Evolutionary conservation across 1,140 invertebrate species (phyloP), one percentile per base, ranked within the genome.

Genomic region (Megathymus violae): DNA sequence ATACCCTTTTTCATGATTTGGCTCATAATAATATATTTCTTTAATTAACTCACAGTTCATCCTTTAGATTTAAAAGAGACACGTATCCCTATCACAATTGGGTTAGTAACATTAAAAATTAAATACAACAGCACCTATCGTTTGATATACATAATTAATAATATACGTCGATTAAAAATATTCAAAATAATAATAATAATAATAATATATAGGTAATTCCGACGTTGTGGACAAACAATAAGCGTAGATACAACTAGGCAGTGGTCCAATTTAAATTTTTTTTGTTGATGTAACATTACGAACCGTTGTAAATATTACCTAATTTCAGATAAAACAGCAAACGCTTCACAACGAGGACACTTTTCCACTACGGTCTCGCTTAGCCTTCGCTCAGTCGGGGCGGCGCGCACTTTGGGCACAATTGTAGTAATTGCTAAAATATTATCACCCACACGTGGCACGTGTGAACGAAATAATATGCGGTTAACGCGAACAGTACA

Each of bases 81-180:
- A 81, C 76, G 73, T 67, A 72, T 77, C 64, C 66, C 74, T 86
- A 87, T 89, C 85, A 87, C 85, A 87, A 79, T 78, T 66, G 76
- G 70, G 70, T 82, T 76, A 81, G 79, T 85, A 80, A 84, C 73
- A 86, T 82, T 87, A 82, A 79, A 80, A 88, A 87, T 81, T 86
- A 87, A 89, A 88, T 80, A 82, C 76, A 86, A 85, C 85, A 89
- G 85, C 87, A 88, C 87, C 87, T 89, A 85, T 82, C 67, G 73
- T 79, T 85, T 82, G 82, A 86, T 84, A 86, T 84, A 82, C 75
- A 82, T 76, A 82, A 80, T 79, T 76, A 74, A 71, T 71, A 17
- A 81, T 70, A 75, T 81, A 78, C 75, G 79, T 48, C 73, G 74
- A 85, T 78, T 81, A 82, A 84, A 87, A 79, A 80, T 80, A 81